Base-by-base conservation (phyloP, 2,888 invertebrate species). In the Elysia crispata region DNA sequence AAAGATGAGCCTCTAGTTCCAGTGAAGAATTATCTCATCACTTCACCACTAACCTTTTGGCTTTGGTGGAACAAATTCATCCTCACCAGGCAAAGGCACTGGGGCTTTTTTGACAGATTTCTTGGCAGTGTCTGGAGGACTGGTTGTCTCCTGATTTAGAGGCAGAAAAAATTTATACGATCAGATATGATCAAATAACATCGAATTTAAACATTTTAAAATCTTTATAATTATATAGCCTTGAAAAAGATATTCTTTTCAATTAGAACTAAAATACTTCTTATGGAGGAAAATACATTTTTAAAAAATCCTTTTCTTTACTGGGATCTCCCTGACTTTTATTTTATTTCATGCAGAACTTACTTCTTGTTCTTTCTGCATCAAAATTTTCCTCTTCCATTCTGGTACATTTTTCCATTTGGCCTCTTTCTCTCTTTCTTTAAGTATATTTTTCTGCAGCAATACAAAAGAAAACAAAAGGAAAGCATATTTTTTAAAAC, bases 371-470 rank as follows among this genome's bases (percentile, higher is more conserved):
- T 82, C 81, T 30, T 84, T 84, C 70, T 81, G 79, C 74, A 75
- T 62, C 62, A 84, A 81, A 54, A 89, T 79, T 76, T 87, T 88
- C 79, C 86, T 81, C 76, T 89, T 89, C 89, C 89, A 89, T 28
- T 86, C 88, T 50, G 89, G 89, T 6, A 89, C 87, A 83, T 88
- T 84, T 64, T 86, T 87, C 89, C 89, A 89, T 83, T 88, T 89
- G 57, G 87, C 84, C 60, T 81, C 84, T 67, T 87, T 86, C 74
- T 86, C 87, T 76, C 87, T 83, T 33, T 87, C 84, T 73, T 81
- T 85, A 76, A 83, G 72, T 67, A 86, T 85, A 72, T 82, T 80
- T 74, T 79, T 84, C 87, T 89, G 79, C 25, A 80, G 75, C 33
- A 23, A 54, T 28, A 57, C n/a, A 11, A 64, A 76, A 5, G 28